phyloP scores from a whole-genome alignment of 2,113 vertebrate species.

The Nyctibius bracteatus region DNA sequence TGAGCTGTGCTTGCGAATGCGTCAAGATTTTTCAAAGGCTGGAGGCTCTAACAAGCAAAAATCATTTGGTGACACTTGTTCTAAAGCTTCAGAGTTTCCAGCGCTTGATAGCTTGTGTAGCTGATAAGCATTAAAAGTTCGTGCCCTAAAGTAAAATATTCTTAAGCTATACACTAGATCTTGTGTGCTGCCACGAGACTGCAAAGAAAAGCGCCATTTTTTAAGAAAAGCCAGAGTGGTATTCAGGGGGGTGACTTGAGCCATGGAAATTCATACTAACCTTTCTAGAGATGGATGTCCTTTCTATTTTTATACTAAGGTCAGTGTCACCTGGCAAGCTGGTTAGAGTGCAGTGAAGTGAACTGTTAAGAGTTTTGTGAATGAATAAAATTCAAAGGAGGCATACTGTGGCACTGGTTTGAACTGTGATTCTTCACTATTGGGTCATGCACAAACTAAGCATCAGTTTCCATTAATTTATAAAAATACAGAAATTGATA shows the following conservation, averaged over 20 bases:
- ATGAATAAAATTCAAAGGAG: slow-evolving; percentile 40
- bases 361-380: slow-evolving; percentile 35
- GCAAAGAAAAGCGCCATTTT: background rate
- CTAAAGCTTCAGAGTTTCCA: background rate
- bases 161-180: background rate
- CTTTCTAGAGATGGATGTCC: slow-evolving; percentile 9
- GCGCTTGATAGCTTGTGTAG: background rate
- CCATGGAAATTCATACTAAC: background rate
- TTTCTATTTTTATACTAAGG: slow-evolving; percentile 53
- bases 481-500: background rate
- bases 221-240: background rate
- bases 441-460: background rate
- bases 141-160: background rate
- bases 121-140: background rate
- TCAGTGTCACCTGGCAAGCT: slow-evolving; percentile 42
- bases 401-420: background rate
- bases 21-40: background rate
- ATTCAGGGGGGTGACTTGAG: background rate
- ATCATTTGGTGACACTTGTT: background rate
- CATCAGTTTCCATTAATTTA: background rate
- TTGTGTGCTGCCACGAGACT: background rate
- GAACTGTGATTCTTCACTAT: background rate
- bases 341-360: slow-evolving; percentile 11
- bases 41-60: background rate
- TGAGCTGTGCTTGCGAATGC: background rate